Percentiles rank a stretch among this genome's conserved stretches.
phyloP scores from a whole-genome alignment of 2,888 invertebrate species.

The Limnephilus rhombicus region DNA sequence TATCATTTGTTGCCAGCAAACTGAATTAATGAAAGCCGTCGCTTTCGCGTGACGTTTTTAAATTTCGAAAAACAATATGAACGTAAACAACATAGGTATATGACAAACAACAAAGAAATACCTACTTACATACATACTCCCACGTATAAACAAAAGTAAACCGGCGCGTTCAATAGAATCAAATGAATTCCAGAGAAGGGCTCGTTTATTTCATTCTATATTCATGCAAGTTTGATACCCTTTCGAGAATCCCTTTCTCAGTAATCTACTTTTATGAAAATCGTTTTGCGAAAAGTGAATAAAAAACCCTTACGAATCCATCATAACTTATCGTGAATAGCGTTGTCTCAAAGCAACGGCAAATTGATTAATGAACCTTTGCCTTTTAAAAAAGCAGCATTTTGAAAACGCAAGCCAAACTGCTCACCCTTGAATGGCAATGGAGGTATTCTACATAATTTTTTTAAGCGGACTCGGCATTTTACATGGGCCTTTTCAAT shows the following conservation, averaged over 20 bases:
- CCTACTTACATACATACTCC: background rate
- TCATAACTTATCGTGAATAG: conserved; percentile 1
- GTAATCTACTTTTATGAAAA: conserved; percentile 1
- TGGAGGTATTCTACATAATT: background rate
- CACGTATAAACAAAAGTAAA: background rate
- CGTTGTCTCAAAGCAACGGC: conserved; percentile 8
- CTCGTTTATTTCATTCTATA: background rate
- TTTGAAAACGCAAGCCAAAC: conserved; percentile 27
- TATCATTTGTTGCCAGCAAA: background rate
- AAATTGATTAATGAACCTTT: conserved; percentile 28
- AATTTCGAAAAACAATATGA: background rate
- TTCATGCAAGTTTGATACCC: background rate
- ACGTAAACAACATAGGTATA: background rate
- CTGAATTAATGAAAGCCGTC: background rate
- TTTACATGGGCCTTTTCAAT: conserved; percentile 37
- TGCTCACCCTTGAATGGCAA: background rate
- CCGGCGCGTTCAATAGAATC: background rate
- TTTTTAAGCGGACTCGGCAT: background rate
- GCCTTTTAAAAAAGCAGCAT: background rate
- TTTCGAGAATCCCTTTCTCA: background rate
- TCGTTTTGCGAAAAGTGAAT: background rate
- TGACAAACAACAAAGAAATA: background rate
- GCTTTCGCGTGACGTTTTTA: background rate
- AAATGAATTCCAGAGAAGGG: background rate
- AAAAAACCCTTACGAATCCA: background rate